These are phyloP conservation scores for Hippocampus comes DNA, from an alignment of 2,113 vertebrate genomes.

Conservation along the genomic window DNA sequence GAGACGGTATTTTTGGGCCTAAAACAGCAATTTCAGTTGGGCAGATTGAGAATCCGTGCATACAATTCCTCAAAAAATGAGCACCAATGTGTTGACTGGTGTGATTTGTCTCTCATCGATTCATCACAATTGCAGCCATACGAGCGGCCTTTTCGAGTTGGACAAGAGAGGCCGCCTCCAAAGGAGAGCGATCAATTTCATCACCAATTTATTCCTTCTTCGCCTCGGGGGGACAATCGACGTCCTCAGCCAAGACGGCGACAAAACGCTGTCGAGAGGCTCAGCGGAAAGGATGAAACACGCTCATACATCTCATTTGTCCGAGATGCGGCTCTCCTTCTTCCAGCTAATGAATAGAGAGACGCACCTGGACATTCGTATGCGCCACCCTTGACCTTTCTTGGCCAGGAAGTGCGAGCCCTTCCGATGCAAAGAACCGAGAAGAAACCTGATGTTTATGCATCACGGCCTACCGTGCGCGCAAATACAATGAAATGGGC, in stretches of 20 bases:
- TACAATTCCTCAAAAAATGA: too few species aligned
- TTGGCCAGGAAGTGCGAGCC: background rate
- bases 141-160: background rate
- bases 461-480: background rate
- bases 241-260: background rate
- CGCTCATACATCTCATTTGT: background rate
- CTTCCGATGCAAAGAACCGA: background rate
- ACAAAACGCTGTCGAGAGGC: background rate
- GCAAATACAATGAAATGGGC: background rate
- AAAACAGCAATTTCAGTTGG: conserved; percentile 4
- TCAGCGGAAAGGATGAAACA: background rate
- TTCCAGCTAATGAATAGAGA: background rate
- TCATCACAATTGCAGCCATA: too few species aligned
- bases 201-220: background rate
- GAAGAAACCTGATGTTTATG: background rate
- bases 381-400: background rate
- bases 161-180: background rate
- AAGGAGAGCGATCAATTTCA: background rate
- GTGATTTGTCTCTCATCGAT: too few species aligned
- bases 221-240: background rate
- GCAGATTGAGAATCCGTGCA: too few species aligned
- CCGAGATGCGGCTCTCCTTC: background rate
- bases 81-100: too few species aligned
- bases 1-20: too few species aligned
- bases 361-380: background rate